phyloP scores from a whole-genome alignment of 2,113 vertebrate genomes.

The Ptychochromis oligacanthus region DNA sequence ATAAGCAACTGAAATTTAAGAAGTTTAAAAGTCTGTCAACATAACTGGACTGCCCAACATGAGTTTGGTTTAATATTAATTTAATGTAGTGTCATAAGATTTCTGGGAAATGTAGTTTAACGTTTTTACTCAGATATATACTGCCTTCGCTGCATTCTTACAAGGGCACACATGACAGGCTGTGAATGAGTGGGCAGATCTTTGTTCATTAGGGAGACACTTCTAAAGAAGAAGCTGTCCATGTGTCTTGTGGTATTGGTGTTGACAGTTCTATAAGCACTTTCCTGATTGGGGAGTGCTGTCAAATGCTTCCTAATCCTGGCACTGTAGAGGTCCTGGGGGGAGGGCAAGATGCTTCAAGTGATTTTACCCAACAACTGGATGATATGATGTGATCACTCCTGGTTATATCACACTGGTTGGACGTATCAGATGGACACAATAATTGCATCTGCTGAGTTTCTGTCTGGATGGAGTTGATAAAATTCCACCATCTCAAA shows the following conservation, averaged over 20 bases:
- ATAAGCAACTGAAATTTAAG: constrained; percentile 16
- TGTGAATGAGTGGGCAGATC: neutral
- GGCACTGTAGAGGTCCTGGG: neutral
- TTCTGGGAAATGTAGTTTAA: neutral
- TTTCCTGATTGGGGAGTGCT: neutral
- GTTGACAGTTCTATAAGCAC: constrained; percentile 9
- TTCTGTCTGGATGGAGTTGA: constrained; percentile 13
- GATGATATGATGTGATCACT: neutral
- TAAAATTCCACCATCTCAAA: neutral
- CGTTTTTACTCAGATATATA: neutral
- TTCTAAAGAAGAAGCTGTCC: neutral
- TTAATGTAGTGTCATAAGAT: neutral
- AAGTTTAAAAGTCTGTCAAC: neutral
- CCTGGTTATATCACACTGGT: neutral
- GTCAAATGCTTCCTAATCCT: neutral
- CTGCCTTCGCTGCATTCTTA: neutral
- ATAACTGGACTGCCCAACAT: neutral
- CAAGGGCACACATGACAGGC: neutral
- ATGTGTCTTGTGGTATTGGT: neutral
- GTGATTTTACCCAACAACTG: neutral
- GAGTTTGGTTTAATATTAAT: neutral
- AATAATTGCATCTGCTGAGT: neutral
- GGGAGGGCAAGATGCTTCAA: constrained; percentile 9
- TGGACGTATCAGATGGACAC: neutral
- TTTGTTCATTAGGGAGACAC: constrained; percentile 17